These are phyloP conservation scores for Hydropsyche betteni DNA, from an alignment of 2,888 invertebrate species.

Conservation along the genomic window DNA sequence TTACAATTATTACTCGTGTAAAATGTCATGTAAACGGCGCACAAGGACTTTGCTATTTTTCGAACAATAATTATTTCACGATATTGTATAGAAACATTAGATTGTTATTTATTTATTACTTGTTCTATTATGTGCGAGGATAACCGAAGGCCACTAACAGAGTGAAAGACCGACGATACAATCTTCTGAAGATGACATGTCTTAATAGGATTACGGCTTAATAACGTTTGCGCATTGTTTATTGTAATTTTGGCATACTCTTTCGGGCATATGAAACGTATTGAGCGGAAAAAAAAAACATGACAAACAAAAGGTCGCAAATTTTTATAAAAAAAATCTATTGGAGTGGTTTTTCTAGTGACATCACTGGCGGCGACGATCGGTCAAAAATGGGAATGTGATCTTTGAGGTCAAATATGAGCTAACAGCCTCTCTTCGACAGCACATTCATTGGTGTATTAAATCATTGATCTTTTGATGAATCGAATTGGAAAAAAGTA, in stretches of 20 bases:
- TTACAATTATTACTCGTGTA: conserved; percentile 1
- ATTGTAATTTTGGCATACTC: not conserved
- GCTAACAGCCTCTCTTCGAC: conserved; percentile 10
- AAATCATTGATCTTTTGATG: not conserved
- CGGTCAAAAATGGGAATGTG: conserved; percentile 23
- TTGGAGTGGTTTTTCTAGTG: conserved; percentile 11
- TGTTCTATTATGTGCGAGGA: not conserved
- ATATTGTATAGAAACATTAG: conserved; percentile 4
- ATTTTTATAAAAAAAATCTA: conserved; percentile 6
- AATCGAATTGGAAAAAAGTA: not conserved
- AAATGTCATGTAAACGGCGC: conserved; percentile 21
- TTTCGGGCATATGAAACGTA: not conserved
- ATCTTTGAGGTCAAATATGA: conserved; percentile 32
- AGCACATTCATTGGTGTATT: not conserved
- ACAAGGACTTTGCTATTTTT: conserved; percentile 14
- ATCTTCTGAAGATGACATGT: conserved; percentile 7
- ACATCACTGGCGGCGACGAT: conserved; percentile 18
- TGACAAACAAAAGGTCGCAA: conserved; percentile 6
- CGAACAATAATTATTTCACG: conserved; percentile 17
- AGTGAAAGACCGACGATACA: not conserved
- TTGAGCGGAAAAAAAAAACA: not conserved
- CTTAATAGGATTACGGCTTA: conserved; percentile 1
- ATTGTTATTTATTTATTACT: conserved; percentile 11
- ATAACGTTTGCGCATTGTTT: not conserved
- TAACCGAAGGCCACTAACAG: not conserved